phyloP scores from a whole-genome alignment of 1,140 invertebrate genomes.

The Pogonognathellus flavescens region DNA sequence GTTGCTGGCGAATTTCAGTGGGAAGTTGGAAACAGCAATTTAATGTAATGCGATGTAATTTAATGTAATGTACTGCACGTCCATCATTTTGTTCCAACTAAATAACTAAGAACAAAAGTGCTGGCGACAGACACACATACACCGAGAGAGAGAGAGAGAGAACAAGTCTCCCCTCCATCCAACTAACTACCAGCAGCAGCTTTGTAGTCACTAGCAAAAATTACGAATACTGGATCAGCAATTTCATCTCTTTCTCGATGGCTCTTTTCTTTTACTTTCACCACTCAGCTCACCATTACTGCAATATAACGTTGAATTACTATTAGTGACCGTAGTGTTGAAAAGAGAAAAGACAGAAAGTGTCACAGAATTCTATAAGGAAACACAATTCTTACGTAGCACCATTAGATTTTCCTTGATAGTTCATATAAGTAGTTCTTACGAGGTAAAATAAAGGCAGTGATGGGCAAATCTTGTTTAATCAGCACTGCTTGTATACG shows the following conservation, averaged over 20 bases:
- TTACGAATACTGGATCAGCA: constrained; percentile 29
- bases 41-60: constrained; percentile 1
- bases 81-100: constrained; percentile 39
- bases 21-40: constrained; percentile 32
- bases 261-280: constrained; percentile 21
- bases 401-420: neutral
- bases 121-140: constrained; percentile 29
- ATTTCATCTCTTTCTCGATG: constrained; percentile 22
- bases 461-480: constrained; percentile 9
- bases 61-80: constrained; percentile 20
- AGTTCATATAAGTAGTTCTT: neutral
- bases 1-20: neutral
- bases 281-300: neutral
- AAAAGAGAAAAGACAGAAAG: neutral
- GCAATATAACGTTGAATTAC: constrained; percentile 2
- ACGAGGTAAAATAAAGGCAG: neutral
- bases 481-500: constrained; percentile 1
- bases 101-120: neutral
- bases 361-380: neutral
- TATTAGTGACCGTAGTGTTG: neutral
- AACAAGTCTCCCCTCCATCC: neutral
- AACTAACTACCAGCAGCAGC: neutral
- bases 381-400: too few relatives aligned
- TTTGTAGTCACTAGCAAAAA: neutral
- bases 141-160: neutral